Evolutionary conservation across 2,113 vertebrate species (phyloP), one percentile per base, ranked within the genome.

Genomic region (Heterocephalus glaber): DNA sequence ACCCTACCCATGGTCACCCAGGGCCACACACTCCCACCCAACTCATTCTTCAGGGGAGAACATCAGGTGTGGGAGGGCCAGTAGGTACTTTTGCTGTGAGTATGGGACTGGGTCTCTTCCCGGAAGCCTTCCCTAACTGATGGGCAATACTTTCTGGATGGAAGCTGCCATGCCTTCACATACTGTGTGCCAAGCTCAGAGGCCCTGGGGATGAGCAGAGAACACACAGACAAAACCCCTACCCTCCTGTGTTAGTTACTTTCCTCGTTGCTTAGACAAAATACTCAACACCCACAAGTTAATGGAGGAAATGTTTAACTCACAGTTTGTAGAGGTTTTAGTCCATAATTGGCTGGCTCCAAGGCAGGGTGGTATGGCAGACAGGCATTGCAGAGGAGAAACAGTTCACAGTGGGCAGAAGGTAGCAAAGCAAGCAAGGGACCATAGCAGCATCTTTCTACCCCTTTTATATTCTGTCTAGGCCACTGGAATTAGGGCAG

Each of bases 11-110:
- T 61, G 47, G 70, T 54, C 47, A 58, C 65, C 54, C 12, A 82
- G 44, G 26, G 74, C 61, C 49, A 49, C 3, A 5, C 2, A 35
- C 2, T 49, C 38, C 7, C 22, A 41, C 52, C 44, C 47, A 63
- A 38, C 22, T 58, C 70, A 30, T 83, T 66, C 61, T 79, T 90
- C 83, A 28, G 20, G 7, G 33, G 66, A 74, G n/a, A 11, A 28
- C 22, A 1, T 89, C n/a, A 66, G n/a, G 4, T 72, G 8, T 66
- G 92, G 80, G 82, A 85, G 61, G 28, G n/a, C 30, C 85, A 60
- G 54, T 90, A 72, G 47, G 58, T 96, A 65, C 44, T 58, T 94
- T 70, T 96, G 52, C 66, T 82, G 20, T 89, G 52, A 49, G 19
- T 38, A 0, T 56, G 17, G 1, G 13, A 24, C 11, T 1, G 4